Conservation (phyloP, 2,888 invertebrate species). For the Lymantria monacha region DNA sequence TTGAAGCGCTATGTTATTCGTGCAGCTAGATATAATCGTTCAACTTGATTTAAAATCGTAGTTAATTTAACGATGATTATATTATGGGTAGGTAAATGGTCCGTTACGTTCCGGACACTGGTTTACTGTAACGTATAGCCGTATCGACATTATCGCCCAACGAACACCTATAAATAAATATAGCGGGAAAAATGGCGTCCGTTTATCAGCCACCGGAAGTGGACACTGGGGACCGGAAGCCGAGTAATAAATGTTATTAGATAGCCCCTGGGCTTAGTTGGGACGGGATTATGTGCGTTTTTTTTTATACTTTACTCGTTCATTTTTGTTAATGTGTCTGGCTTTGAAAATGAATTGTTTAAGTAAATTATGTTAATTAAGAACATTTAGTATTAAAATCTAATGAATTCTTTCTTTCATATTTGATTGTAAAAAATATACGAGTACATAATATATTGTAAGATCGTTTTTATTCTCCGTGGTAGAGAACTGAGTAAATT, state of each 20-base stretch:
- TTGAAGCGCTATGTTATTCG: too few species aligned
- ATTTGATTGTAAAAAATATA: too few species aligned
- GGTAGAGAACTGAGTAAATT: too few species aligned
- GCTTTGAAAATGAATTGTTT: conserved; percentile 71
- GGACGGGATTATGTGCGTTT: conserved; percentile 58
- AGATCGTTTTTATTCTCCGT: too few species aligned
- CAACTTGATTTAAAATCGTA: conserved; percentile 5
- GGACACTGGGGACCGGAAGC: conserved; percentile 77
- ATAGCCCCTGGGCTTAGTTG: conserved; percentile 80
- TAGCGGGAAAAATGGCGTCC: conserved; percentile 80
- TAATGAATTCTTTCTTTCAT: background rate
- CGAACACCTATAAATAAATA: conserved; percentile 80
- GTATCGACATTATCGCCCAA: conserved; percentile 70
- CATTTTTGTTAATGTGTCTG: conserved; percentile 81
- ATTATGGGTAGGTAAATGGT: conserved; percentile 26
- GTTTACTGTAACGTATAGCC: conserved; percentile 57
- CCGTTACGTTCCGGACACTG: conserved; percentile 35
- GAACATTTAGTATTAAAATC: conserved; percentile 21
- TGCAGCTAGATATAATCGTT: too few species aligned
- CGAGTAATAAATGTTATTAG: conserved; percentile 82
- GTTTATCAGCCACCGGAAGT: conserved; percentile 81
- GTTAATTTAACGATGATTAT: conserved; percentile 32
- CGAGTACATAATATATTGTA: too few species aligned
- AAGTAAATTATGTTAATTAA: conserved; percentile 48
- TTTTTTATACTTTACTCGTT: conserved; percentile 65